Percentiles rank a stretch among this genome's conserved stretches.
These are phyloP conservation scores for Uloborus plumipes DNA, from an alignment of 2,888 invertebrate species.

Conservation along the genomic window DNA sequence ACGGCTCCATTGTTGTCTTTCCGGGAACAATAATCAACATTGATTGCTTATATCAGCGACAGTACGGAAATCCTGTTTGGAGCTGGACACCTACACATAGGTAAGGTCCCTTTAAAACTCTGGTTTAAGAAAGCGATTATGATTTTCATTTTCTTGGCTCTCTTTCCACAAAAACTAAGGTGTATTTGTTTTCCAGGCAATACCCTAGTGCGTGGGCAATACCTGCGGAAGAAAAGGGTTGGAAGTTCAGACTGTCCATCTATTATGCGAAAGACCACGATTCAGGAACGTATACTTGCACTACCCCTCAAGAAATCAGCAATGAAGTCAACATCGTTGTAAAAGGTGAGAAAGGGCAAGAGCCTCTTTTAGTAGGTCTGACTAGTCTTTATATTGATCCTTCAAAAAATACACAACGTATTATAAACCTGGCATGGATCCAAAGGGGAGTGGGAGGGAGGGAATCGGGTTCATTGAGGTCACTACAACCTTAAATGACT, in stretches of 20 bases:
- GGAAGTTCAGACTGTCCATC: constrained; percentile 85
- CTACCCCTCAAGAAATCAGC: constrained; percentile 84
- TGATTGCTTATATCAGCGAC: constrained; percentile 84
- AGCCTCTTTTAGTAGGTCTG: constrained; percentile 66
- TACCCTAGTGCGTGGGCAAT: constrained; percentile 85
- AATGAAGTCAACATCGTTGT: constrained; percentile 82
- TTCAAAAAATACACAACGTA: no score
- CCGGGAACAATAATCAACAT: constrained; percentile 85
- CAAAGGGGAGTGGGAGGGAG: no score
- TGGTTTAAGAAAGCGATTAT: not conserved
- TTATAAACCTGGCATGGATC: no score
- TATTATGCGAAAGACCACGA: constrained; percentile 85
- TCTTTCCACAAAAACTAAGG: not conserved
- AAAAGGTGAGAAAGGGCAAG: constrained; percentile 76
- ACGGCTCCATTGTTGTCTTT: constrained; percentile 83
- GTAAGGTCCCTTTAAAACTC: constrained; percentile 23
- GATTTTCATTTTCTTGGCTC: not conserved
- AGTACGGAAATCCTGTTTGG: constrained; percentile 87
- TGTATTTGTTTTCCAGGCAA: constrained; percentile 74
- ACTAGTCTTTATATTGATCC: no score
- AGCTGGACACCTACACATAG: constrained; percentile 80
- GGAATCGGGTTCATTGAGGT: no score
- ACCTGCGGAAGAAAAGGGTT: constrained; percentile 81
- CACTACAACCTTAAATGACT: no score
- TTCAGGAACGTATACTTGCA: constrained; percentile 87